Evolutionary conservation across 1,140 invertebrate species (phyloP), one percentile per base, ranked within the genome.

Genomic region (Drosophila prosaltans): DNA sequence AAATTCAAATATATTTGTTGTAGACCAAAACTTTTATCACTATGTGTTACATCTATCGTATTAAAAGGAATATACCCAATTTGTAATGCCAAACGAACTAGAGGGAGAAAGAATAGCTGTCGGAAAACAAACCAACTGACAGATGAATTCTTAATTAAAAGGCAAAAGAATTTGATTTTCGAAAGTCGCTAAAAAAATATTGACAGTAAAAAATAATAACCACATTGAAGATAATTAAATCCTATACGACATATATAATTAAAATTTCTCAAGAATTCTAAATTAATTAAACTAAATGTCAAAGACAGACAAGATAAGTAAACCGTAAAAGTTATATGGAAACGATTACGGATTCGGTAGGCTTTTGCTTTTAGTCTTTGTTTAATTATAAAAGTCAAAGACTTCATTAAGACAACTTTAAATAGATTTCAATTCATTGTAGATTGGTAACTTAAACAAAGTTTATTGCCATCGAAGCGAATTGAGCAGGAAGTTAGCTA

Each of bases 101-200:
- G 7, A 48, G 6, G 21, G 16, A 5, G 16, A 8, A 48, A 48
- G 24, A 48, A 48, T 0, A 30, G 0, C 16, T 16, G 16, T 7
- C n/a, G 5, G 10, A 40, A 40, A 40, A 40, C 39, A 40, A 48
- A 16, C 45, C 6, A 48, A 51, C 7, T 51, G 45, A 48, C 45
- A 16, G 45, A 48, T 51, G 45, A 51, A 51, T 51, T 51, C 45
- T 51, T 51, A 16, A 55, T 54, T 41, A 54, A 65, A 65, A 41
- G 11, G 4, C 36, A 68, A 59, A 59, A 39, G 57, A 59, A 39
- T 59, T 16, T 39, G 11, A 39, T 59, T 40, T 40, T 59, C 32
- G 57, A 59, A 59, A 59, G 57, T 59, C 21, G 32, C 3, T 45
- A 67, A 40, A 54, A 62, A 21, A 32, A 32, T 16, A 59, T 59